A percentile compares a stretch with the other conserved stretches of the same genome.
These are phyloP conservation scores for Crambe crambe DNA, from an alignment of 37 sponge, comb jelly and placozoan genomes.

Conservation along the genomic window DNA sequence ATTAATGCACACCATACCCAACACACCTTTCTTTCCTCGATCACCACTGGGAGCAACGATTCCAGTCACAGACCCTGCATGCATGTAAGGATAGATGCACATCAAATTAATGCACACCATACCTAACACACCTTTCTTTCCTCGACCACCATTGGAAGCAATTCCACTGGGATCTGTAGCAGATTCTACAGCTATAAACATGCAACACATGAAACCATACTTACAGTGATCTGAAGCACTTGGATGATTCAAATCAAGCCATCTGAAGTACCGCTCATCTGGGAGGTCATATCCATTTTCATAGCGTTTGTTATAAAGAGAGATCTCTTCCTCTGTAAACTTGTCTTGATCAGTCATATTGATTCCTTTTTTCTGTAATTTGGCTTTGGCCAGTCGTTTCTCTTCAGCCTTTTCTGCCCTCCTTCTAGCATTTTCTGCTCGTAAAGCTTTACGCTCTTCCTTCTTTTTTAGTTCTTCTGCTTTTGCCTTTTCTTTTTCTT, in stretches of 20 bases:
- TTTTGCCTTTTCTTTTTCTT: slow-evolving; percentile 21
- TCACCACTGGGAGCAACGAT: too few species aligned
- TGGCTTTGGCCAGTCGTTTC: not conserved
- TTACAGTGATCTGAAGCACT: too few species aligned
- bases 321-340: slow-evolving; percentile 8
- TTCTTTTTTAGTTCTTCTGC: slow-evolving; percentile 10
- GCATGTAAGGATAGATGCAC: too few species aligned
- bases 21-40: too few species aligned
- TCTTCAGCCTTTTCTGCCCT: not conserved
- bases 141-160: too few species aligned
- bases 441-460: not conserved
- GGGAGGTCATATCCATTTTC: slow-evolving; percentile 24
- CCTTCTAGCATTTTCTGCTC: not conserved
- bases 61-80: too few species aligned
- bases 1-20: too few species aligned
- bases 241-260: slow-evolving; percentile 1
- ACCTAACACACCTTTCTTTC: too few species aligned
- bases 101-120: too few species aligned
- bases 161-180: too few species aligned
- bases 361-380: not conserved
- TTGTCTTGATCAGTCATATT: not conserved
- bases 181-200: too few species aligned
- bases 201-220: too few species aligned
- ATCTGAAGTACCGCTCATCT: slow-evolving; percentile 5
- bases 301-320: not conserved